phyloP scores from a whole-genome alignment of 1,140 invertebrate genomes.

The Zaprionus capensis region DNA sequence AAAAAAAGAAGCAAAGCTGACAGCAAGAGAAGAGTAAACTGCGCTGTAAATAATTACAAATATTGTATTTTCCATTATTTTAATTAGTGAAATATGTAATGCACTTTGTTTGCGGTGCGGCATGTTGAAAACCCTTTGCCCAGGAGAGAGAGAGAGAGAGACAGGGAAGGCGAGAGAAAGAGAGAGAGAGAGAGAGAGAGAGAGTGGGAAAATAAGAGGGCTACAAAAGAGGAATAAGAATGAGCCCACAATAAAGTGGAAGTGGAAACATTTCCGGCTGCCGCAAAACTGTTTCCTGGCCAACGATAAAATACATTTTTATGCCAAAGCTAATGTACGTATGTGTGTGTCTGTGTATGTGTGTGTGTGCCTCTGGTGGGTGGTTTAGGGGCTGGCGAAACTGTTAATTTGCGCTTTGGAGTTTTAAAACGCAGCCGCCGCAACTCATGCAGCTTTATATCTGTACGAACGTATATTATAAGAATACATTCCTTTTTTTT shows the following conservation, averaged over 20 bases:
- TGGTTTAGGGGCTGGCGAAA: constrained; percentile 41
- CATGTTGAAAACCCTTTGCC: constrained; percentile 46
- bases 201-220: constrained; percentile 26
- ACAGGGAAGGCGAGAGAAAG: neutral
- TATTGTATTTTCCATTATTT: constrained; percentile 74
- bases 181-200: neutral
- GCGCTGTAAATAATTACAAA: constrained; percentile 67
- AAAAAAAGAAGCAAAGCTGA: neutral
- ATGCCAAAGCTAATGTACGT: constrained; percentile 70
- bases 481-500: constrained; percentile 36
- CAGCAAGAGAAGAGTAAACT: constrained; percentile 29
- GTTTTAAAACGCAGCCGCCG: constrained; percentile 47
- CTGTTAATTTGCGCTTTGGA: constrained; percentile 78
- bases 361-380: constrained; percentile 17
- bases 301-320: constrained; percentile 83
- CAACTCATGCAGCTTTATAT: constrained; percentile 47
- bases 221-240: constrained; percentile 52
- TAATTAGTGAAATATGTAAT: constrained; percentile 80
- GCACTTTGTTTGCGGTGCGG: constrained; percentile 55
- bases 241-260: constrained; percentile 54
- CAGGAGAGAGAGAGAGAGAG: neutral
- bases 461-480: constrained; percentile 18
- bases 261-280: constrained; percentile 79
- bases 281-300: constrained; percentile 82
- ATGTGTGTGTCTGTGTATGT: constrained; percentile 21